A percentile compares a stretch with the other conserved stretches of the same genome.
phyloP scores from a whole-genome alignment of 2,797 vertebrate species.

The Glossophaga mutica region DNA sequence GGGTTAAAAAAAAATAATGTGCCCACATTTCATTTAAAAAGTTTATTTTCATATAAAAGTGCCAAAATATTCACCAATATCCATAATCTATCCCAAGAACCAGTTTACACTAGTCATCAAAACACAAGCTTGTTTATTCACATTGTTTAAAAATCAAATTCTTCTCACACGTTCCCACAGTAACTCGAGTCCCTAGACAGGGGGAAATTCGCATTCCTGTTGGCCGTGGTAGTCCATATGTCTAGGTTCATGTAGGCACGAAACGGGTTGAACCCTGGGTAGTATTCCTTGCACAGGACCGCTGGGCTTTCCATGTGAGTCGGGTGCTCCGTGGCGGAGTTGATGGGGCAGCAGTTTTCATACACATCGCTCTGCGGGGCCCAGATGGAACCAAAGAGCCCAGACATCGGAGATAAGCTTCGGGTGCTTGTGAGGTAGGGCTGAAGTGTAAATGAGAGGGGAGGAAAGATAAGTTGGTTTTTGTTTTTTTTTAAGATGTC shows the following conservation, averaged over 20 bases:
- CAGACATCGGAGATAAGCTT: conserved; percentile 98
- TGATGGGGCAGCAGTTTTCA: conserved; percentile 89
- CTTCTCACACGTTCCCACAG: conserved; percentile 88
- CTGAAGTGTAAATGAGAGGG: conserved; percentile 75
- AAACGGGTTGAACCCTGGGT: conserved; percentile 95
- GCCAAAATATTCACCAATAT: conserved; percentile 88
- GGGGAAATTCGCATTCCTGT: conserved; percentile 93
- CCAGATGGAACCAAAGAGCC: conserved; percentile 99
- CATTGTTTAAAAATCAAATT: conserved; percentile 76
- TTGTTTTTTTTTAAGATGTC: neutral
- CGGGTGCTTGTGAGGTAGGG: conserved; percentile 96
- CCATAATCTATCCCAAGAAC: conserved; percentile 83
- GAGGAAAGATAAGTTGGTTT: neutral
- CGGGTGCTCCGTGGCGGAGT: conserved; percentile 87
- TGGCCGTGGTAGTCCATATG: conserved; percentile 96
- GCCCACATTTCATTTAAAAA: conserved; percentile 81
- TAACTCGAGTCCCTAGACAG: conserved; percentile 96
- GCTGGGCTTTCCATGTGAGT: conserved; percentile 88
- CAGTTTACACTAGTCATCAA: conserved; percentile 85
- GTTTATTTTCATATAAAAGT: conserved; percentile 90
- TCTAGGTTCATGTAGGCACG: conserved; percentile 99
- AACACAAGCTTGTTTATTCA: conserved; percentile 87
- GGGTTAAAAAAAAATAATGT: conserved; percentile 62
- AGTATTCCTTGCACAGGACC: conserved; percentile 90
- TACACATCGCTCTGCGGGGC: conserved; percentile 95